Evolutionary conservation across 2,888 invertebrate species (phyloP).

Genomic region (Hesperia comma): DNA sequence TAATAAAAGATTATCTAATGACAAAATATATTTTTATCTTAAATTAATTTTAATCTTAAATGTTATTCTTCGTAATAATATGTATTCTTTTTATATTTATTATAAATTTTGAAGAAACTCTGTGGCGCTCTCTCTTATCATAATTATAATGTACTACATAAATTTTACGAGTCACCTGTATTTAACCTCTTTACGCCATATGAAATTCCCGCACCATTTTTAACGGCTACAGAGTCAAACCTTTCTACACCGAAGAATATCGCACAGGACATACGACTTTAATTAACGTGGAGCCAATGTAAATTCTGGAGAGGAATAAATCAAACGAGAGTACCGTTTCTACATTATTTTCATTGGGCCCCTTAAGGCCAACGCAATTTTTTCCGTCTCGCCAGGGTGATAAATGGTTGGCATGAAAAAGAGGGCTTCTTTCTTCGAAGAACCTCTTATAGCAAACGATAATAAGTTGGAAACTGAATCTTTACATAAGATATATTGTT

Average conservation of each 20-base stretch:
- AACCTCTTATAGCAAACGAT: conserved; percentile 29
- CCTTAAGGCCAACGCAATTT: conserved; percentile 61
- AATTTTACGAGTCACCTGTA: neutral
- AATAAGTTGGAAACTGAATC: conserved; percentile 33
- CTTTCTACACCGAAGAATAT: conserved; percentile 19
- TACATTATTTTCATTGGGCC: conserved; percentile 62
- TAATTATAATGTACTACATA: neutral
- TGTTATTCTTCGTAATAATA: too few relatives aligned
- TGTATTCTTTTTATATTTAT: too few relatives aligned
- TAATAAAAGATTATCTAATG: too few relatives aligned
- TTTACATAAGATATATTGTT: conserved; percentile 19
- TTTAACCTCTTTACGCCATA: conserved; percentile 26
- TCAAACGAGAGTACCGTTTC: conserved; percentile 59
- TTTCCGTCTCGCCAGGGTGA: conserved; percentile 64
- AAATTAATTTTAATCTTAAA: too few relatives aligned
- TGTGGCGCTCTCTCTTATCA: neutral
- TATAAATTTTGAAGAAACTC: too few relatives aligned
- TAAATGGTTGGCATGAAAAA: conserved; percentile 67
- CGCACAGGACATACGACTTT: conserved; percentile 37
- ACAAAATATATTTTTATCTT: too few relatives aligned
- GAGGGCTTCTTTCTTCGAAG: conserved; percentile 39
- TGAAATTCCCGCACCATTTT: conserved; percentile 28
- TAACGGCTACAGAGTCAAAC: conserved; percentile 11
- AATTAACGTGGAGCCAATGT: conserved; percentile 38
- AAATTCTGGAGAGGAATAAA: conserved; percentile 48